Evolutionary conservation across 2,797 vertebrate species (phyloP).

Genomic region (Todus mexicanus): DNA sequence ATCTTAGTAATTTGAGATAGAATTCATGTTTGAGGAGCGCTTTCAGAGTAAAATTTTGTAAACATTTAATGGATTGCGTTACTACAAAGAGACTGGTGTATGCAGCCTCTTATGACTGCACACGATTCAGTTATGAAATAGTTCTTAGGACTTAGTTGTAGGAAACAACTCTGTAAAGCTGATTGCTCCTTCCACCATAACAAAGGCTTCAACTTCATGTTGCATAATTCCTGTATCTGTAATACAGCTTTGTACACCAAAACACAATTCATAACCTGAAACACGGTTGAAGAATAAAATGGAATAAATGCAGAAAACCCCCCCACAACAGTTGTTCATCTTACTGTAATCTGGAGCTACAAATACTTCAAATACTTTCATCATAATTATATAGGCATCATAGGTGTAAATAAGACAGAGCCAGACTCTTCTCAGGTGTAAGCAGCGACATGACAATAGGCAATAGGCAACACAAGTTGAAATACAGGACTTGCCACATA

Average conservation of each 20-base stretch:
- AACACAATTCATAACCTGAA: background rate
- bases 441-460: background rate
- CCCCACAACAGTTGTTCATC: background rate
- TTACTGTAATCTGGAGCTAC: background rate
- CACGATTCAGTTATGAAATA: background rate
- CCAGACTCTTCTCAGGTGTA: background rate
- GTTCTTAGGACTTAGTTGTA: background rate
- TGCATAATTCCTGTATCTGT: background rate
- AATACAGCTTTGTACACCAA: background rate
- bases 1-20: background rate
- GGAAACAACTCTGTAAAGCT: background rate
- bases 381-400: background rate
- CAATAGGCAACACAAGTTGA: background rate
- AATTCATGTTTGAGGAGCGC: background rate
- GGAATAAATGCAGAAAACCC: background rate
- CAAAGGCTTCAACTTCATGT: background rate
- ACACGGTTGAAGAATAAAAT: background rate
- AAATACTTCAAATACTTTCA: background rate
- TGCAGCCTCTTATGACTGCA: background rate
- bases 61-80: background rate
- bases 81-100: background rate
- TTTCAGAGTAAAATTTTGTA: background rate
- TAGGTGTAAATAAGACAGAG: background rate
- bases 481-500: background rate
- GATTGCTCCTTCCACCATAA: background rate